Conservation (phyloP, 2,797 vertebrate genomes). For the Myiotriccus ornatus region DNA sequence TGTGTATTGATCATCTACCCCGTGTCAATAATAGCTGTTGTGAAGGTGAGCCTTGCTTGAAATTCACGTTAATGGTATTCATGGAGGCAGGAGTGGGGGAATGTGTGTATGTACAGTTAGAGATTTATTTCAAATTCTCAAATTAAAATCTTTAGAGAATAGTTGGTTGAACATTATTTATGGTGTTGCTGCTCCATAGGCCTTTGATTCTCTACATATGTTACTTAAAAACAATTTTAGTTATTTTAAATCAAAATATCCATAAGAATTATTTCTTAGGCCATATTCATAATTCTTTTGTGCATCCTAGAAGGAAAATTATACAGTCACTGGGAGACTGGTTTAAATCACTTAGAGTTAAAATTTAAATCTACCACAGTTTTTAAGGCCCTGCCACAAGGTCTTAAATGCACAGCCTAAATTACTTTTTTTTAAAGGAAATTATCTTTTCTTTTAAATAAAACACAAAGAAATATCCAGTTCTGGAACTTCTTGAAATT, state of each 20-base stretch:
- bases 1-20: conserved; percentile 61
- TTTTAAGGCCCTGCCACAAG: not conserved
- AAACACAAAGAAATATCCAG: not conserved
- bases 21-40: conserved; percentile 56
- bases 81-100: not conserved
- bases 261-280: not conserved
- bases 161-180: not conserved
- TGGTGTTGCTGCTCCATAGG: not conserved
- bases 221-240: not conserved
- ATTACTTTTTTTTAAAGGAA: not conserved
- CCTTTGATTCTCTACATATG: not conserved
- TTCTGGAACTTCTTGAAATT: not conserved
- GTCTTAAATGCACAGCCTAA: not conserved
- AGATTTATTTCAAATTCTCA: conserved; percentile 15
- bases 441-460: not conserved
- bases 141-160: not conserved
- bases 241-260: not conserved
- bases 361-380: not conserved
- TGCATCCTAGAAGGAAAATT: not conserved
- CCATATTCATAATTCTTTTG: not conserved
- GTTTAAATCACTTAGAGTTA: not conserved
- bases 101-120: not conserved
- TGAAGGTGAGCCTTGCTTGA: conserved; percentile 65
- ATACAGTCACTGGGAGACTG: not conserved
- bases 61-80: conserved; percentile 57